Base-by-base conservation (phyloP, 2,113 vertebrate genomes). In the Rhinolophus sinicus region DNA sequence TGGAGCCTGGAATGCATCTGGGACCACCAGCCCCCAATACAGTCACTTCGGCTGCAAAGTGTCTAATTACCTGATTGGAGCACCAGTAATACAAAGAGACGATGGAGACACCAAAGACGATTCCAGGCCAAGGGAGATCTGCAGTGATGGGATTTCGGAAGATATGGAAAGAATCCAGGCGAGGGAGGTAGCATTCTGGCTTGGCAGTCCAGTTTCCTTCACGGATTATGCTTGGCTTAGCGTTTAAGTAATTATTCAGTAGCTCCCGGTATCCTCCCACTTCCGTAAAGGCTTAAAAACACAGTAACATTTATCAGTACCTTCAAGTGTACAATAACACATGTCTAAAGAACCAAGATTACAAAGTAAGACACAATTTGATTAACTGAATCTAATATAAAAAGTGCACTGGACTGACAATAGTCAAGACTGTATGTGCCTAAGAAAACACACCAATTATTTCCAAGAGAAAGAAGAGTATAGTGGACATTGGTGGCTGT, bases 61-160 rank as follows among this genome's bases (percentile, higher is more conserved):
- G 21, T 12, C 35, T 47, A 28, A 2, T 97, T 77, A 99, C 99
- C 99, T 99, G 99, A 88, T 99, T 99, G 0, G 98, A 98, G 88
- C 99, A 99, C 98, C 99, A 99, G 96, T 99, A 99, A 99, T 99
- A 99, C 65, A 98, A 88, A 30, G 99, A 98, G 22, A 99, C 77
- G 22, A 99, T 98, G 12, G 99, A 98, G 50, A 99, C 97, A 5
- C 99, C 99, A 35, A 99, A 97, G 52, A 99, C 0, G 4, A 99
- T 92, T 3, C 98, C 99, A 0, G 99, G 99, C 99, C 99, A 99
- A n/a, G 99, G 99, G 58, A 99, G 94, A 96, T 99, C 99, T 7
- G 98, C 99, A 0, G 82, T 97, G 64, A 95, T 4, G 0, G 98
- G 83, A 65, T 99, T 97, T 40, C 98, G 98, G 86, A 99, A 98